These are phyloP conservation scores for Lucinisca nassula DNA, from an alignment of 2,888 invertebrate genomes.

Conservation along the genomic window DNA sequence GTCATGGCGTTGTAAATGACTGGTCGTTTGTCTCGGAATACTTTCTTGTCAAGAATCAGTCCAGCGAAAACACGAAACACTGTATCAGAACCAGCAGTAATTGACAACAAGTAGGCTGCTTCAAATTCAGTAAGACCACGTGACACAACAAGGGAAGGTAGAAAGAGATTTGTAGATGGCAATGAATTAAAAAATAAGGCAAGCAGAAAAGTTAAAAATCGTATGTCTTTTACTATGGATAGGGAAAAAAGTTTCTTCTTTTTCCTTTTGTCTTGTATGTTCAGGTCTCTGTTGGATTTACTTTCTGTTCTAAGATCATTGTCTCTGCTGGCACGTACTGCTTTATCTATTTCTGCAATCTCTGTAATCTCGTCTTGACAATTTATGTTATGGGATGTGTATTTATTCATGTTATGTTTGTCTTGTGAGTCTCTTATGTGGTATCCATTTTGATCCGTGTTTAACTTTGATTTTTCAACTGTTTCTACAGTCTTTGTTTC, in stretches of 20 bases:
- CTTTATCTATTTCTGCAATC: no score
- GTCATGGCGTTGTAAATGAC: conserved; percentile 73
- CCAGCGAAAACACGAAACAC: conserved; percentile 75
- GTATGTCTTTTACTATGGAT: conserved; percentile 70
- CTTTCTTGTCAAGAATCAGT: conserved; percentile 73
- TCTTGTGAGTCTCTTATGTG: no score
- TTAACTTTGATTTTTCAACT: no score
- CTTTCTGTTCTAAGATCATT: no score
- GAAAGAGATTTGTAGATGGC: conserved; percentile 73
- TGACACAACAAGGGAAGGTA: conserved; percentile 77
- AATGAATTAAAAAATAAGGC: conserved; percentile 69
- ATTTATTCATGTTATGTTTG: no score
- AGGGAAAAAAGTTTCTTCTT: conserved; percentile 28
- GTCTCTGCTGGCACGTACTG: no score
- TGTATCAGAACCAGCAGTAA: conserved; percentile 75
- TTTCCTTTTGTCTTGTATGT: background rate
- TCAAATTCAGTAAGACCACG: conserved; percentile 71
- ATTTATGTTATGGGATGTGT: no score
- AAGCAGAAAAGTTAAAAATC: conserved; percentile 67
- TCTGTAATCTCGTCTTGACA: no score
- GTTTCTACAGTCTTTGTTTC: no score
- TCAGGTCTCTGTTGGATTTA: background rate
- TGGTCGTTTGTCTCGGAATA: conserved; percentile 73
- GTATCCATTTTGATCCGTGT: no score
- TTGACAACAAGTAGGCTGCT: conserved; percentile 75